phyloP scores from a whole-genome alignment of 1,140 invertebrate genomes.

The Tribolium madens region DNA sequence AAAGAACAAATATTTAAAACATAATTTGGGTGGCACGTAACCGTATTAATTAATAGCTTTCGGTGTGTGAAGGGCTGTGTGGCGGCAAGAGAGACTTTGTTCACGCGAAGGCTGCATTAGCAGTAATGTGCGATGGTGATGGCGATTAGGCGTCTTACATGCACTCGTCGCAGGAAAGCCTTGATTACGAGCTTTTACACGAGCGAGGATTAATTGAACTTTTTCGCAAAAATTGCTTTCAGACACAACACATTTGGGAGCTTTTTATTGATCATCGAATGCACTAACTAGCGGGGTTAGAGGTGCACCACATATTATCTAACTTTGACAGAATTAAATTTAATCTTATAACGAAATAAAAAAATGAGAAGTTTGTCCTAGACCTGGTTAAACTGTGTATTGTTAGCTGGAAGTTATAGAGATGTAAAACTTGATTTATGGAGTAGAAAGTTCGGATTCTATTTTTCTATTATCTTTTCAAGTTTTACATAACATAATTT shows the following conservation, averaged over 20 bases:
- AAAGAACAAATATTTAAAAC: constrained; percentile 52
- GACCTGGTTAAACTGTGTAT: neutral
- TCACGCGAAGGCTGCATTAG: constrained; percentile 58
- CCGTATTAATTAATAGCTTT: constrained; percentile 57
- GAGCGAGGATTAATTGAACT: constrained; percentile 19
- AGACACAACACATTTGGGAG: neutral
- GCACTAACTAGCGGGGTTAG: too few species aligned
- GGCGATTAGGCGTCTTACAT: constrained; percentile 55
- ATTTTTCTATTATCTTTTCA: neutral
- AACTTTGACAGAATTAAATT: too few species aligned
- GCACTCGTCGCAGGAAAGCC: constrained; percentile 44
- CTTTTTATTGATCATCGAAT: too few species aligned
- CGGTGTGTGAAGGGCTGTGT: constrained; percentile 21
- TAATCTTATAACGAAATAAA: too few species aligned
- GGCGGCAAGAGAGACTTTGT: constrained; percentile 50
- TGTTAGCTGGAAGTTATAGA: neutral
- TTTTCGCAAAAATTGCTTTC: neutral
- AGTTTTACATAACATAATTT: neutral
- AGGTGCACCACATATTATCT: neutral
- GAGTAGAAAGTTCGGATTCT: neutral
- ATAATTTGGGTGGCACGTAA: constrained; percentile 54
- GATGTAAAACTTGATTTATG: neutral
- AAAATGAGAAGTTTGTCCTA: neutral
- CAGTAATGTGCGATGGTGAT: constrained; percentile 57
- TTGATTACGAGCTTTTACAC: constrained; percentile 52